phyloP scores from a whole-genome alignment of 2,113 vertebrate genomes.

The Sinosuthora webbiana region DNA sequence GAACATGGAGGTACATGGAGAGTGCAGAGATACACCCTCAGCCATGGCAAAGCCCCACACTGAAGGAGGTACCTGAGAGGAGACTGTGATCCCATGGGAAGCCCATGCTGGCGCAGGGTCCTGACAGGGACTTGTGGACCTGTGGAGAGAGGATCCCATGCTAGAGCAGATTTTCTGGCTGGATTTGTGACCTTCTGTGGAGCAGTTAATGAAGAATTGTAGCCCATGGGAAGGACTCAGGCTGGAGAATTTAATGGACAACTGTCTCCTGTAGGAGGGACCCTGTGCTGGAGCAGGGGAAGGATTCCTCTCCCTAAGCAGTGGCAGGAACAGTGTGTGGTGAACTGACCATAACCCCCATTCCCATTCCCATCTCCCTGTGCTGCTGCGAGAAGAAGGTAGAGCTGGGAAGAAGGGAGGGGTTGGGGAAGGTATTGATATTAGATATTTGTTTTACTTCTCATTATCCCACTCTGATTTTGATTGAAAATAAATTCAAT shows the following conservation, averaged over 20 bases:
- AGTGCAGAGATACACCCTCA: background rate
- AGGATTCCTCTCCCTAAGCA: background rate
- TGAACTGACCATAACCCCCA: background rate
- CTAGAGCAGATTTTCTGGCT: background rate
- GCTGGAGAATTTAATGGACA: background rate
- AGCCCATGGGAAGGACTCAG: background rate
- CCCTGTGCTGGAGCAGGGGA: background rate
- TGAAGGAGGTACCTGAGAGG: background rate
- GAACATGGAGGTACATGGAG: background rate
- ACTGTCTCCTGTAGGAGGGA: background rate
- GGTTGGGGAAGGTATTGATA: background rate
- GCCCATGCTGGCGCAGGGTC: background rate
- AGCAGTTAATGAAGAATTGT: background rate
- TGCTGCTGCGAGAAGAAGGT: accelerated
- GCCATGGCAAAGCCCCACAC: accelerated
- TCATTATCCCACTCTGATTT: background rate
- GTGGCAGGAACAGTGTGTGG: background rate
- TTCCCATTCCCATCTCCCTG: background rate
- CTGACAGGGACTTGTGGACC: no score
- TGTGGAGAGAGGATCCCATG: background rate
- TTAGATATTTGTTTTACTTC: background rate
- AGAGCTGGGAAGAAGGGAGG: background rate
- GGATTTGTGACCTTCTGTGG: background rate
- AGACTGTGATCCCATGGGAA: background rate
- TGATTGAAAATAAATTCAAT: background rate